Evolutionary conservation across 2,797 vertebrate genomes (phyloP).

Genomic region (Labroides dimidiatus): DNA sequence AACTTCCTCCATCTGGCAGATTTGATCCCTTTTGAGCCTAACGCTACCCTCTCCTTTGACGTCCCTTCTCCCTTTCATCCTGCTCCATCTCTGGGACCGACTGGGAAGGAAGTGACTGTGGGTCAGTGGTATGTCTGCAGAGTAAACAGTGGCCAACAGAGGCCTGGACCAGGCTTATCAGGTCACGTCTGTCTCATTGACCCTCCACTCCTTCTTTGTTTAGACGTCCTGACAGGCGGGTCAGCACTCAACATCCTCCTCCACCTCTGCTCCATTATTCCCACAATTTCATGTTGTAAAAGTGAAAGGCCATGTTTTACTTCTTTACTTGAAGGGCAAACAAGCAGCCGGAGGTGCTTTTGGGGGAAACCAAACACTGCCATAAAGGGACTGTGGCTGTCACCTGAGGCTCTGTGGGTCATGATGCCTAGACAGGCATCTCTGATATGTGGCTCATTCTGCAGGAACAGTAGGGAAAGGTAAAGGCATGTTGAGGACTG

Average conservation of each 20-base stretch:
- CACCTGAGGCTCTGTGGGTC: slow-evolving; percentile 63
- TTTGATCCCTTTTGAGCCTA: not conserved
- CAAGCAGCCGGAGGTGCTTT: slow-evolving; percentile 66
- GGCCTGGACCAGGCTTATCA: slow-evolving; percentile 79
- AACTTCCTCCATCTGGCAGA: not conserved
- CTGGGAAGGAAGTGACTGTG: slow-evolving; percentile 80
- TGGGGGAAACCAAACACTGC: slow-evolving; percentile 74
- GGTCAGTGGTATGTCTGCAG: slow-evolving; percentile 80
- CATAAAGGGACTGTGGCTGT: slow-evolving; percentile 50
- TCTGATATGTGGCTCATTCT: slow-evolving; percentile 49
- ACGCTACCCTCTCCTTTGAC: slow-evolving; percentile 13
- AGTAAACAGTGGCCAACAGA: slow-evolving; percentile 79
- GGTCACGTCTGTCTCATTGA: slow-evolving; percentile 74
- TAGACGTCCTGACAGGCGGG: slow-evolving; percentile 77
- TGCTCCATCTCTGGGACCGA: slow-evolving; percentile 43
- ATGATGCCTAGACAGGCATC: slow-evolving; percentile 56
- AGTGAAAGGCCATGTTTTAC: slow-evolving; percentile 81
- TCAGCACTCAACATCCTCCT: slow-evolving; percentile 76
- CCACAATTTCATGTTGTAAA: slow-evolving; percentile 80
- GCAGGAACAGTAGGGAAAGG: slow-evolving; percentile 62
- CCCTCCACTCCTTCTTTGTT: slow-evolving; percentile 80
- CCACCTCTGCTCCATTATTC: slow-evolving; percentile 73
- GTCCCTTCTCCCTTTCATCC: slow-evolving; percentile 48
- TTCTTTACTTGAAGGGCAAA: slow-evolving; percentile 80
- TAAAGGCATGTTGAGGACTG: slow-evolving; percentile 58